Conservation (phyloP, 2,797 vertebrate species). For the Erethizon dorsatum region DNA sequence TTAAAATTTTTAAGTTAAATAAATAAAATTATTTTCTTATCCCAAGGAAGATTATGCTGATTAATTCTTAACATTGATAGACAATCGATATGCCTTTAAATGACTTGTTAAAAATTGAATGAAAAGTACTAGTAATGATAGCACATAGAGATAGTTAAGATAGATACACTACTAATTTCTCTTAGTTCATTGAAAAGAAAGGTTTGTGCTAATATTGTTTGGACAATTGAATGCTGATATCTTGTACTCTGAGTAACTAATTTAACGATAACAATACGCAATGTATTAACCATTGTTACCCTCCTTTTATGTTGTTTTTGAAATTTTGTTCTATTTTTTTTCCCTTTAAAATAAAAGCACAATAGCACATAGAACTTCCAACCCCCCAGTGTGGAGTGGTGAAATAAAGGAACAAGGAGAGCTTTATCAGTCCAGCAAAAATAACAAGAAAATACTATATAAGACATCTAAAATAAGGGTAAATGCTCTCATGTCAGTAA, state of each 20-base stretch:
- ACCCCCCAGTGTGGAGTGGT: not conserved
- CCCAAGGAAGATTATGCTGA: not conserved
- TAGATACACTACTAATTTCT: no score
- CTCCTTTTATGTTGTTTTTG: no score
- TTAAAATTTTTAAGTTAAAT: not conserved
- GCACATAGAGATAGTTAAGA: not conserved
- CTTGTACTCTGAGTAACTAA: no score
- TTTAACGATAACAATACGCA: no score
- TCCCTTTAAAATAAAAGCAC: no score
- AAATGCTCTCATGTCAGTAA: not conserved
- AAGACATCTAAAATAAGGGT: not conserved
- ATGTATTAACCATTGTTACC: no score
- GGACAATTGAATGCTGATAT: no score
- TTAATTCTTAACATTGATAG: slow-evolving; percentile 30
- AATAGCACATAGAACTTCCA: slow-evolving; percentile 23
- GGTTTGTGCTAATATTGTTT: no score
- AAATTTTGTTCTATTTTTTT: no score
- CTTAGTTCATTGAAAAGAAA: no score
- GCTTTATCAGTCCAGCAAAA: slow-evolving; percentile 9
- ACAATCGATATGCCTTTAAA: not conserved
- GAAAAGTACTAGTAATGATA: not conserved
- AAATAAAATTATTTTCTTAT: not conserved
- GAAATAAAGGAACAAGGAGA: slow-evolving; percentile 20
- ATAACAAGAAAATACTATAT: not conserved
- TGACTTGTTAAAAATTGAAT: slow-evolving; percentile 38